A percentile compares a stretch with the other conserved stretches of the same genome.
Conservation (phyloP, 2,113 vertebrate genomes). For the Tupaia tana region DNA sequence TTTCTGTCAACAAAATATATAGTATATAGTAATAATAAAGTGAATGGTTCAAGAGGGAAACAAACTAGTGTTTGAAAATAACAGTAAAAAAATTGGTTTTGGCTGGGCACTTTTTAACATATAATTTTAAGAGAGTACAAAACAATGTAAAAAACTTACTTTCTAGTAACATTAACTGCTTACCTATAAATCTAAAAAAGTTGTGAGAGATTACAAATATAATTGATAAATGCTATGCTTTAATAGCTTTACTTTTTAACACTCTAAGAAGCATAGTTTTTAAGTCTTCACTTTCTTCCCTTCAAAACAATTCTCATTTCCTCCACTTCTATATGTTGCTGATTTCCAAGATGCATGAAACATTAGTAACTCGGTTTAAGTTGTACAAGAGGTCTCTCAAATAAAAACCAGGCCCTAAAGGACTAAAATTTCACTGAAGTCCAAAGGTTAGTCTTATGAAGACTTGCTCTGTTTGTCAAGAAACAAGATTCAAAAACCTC, state of each 20-base stretch:
- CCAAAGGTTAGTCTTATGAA: neutral
- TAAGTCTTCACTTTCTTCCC: neutral
- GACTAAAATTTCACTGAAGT: slow-evolving; percentile 16
- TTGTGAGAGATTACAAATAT: neutral
- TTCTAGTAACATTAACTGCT: slow-evolving; percentile 16
- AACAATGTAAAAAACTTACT: neutral
- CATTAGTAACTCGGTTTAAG: neutral
- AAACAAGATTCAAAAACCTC: neutral
- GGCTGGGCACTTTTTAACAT: neutral
- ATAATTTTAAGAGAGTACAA: neutral
- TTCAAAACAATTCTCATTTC: slow-evolving; percentile 45
- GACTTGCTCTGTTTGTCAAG: neutral
- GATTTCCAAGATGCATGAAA: neutral
- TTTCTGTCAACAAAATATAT: neutral
- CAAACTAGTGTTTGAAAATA: slow-evolving; percentile 23
- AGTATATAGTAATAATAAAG: neutral
- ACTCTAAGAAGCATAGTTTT: neutral
- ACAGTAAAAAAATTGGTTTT: slow-evolving; percentile 20
- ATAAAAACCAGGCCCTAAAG: neutral
- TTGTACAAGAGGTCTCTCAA: neutral
- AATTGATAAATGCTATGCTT: neutral
- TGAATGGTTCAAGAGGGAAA: neutral
- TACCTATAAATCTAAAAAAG: neutral
- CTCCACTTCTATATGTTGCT: neutral
- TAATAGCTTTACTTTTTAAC: slow-evolving; percentile 51